These are phyloP conservation scores for Gymnobelideus leadbeateri DNA, from an alignment of 2,113 vertebrate species.

Conservation along the genomic window DNA sequence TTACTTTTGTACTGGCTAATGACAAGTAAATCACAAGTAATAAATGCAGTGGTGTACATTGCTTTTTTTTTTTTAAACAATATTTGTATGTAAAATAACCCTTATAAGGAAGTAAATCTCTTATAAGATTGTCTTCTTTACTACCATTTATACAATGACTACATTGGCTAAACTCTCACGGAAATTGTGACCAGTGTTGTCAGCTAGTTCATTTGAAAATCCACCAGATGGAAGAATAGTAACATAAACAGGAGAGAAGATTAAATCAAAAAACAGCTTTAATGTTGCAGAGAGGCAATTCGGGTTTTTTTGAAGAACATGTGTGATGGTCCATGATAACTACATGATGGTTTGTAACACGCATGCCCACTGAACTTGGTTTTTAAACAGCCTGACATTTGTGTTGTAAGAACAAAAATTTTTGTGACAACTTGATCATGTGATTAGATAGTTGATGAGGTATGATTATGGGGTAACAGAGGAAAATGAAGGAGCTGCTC, in stretches of 20 bases:
- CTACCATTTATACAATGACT: not conserved
- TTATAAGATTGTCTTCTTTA: not conserved
- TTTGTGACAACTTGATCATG: not conserved
- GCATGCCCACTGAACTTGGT: not conserved
- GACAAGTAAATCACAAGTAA: not conserved
- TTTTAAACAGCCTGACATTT: not conserved
- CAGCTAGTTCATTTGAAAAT: not conserved
- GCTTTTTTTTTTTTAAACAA: not conserved
- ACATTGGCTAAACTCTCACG: not conserved
- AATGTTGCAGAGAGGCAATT: not conserved
- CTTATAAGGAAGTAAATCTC: not conserved
- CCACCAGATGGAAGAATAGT: not conserved
- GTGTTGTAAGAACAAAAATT: not conserved
- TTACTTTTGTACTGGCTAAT: not conserved
- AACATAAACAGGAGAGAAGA: not conserved
- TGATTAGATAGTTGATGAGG: not conserved
- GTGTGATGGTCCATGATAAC: not conserved
- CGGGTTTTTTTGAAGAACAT: not conserved
- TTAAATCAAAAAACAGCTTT: not conserved
- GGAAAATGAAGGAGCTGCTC: not conserved
- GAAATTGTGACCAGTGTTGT: not conserved
- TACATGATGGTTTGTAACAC: not conserved
- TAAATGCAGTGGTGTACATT: not conserved
- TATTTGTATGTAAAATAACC: not conserved
- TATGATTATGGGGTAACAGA: not conserved